phyloP scores from a whole-genome alignment of 2,113 vertebrate species.

The Myotis lucifugus region DNA sequence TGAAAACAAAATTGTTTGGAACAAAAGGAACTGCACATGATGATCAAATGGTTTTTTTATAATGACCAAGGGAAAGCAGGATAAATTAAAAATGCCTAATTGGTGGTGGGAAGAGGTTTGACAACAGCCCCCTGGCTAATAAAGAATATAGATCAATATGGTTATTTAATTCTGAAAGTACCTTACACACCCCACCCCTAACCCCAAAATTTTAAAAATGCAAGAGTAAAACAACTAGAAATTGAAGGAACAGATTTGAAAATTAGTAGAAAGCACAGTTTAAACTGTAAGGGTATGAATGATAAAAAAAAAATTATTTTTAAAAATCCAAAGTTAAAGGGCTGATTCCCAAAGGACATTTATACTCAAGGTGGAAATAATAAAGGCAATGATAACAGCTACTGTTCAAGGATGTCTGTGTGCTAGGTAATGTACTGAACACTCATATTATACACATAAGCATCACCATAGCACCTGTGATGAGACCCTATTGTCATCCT shows the following conservation, averaged over 20 bases:
- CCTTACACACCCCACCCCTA: background rate
- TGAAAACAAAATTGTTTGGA: too few species aligned
- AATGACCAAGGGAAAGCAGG: too few species aligned
- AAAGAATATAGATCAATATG: background rate
- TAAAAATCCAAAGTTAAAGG: background rate
- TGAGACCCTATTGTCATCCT: background rate
- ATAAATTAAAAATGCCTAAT: background rate
- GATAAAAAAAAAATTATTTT: background rate
- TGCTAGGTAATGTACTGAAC: background rate
- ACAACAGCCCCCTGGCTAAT: background rate
- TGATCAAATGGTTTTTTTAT: too few species aligned
- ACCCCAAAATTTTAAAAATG: background rate
- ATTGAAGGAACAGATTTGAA: background rate
- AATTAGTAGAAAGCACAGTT: background rate
- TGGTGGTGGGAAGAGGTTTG: background rate
- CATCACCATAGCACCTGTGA: background rate
- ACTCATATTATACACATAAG: background rate
- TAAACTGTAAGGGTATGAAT: background rate
- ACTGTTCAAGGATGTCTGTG: background rate
- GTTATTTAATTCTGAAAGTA: background rate
- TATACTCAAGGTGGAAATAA: background rate
- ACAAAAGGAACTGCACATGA: too few species aligned
- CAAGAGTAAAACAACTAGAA: background rate
- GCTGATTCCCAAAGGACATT: background rate
- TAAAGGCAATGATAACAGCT: background rate